phyloP scores from a whole-genome alignment of 2,113 vertebrate species.

The Thamnophis sirtalis region DNA sequence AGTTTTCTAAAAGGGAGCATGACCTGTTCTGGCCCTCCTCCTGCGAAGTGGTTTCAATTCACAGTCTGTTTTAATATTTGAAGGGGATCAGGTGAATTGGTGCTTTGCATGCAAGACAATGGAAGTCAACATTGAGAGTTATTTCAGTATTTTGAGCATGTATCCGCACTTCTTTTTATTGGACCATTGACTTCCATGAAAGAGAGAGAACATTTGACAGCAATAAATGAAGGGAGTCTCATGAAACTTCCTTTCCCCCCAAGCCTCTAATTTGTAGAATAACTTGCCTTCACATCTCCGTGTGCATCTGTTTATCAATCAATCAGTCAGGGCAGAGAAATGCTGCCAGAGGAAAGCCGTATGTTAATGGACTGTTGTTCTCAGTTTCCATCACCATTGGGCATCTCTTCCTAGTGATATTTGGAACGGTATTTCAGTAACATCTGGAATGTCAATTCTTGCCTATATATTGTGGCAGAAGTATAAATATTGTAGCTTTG shows the following conservation, averaged over 20 bases:
- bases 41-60: background rate
- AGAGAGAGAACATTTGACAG: background rate
- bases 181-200: background rate
- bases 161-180: background rate
- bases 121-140: background rate
- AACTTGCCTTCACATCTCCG: background rate
- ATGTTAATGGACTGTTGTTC: background rate
- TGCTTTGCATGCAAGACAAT: background rate
- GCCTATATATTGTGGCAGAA: background rate
- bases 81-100: background rate
- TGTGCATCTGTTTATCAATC: background rate
- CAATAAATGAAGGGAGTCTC: background rate
- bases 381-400: background rate
- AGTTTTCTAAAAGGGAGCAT: background rate
- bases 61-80: background rate
- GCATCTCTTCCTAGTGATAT: background rate
- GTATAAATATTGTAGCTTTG: background rate
- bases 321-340: background rate
- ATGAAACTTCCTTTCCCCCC: background rate
- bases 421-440: background rate
- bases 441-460: background rate
- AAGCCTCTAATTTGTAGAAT: background rate
- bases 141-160: background rate
- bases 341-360: background rate
- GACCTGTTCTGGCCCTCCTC: background rate